Evolutionary conservation across 92 coral and sea anemone genomes (phyloP), one percentile per base, ranked within the genome.

Genomic region (Paramuricea clavata): DNA sequence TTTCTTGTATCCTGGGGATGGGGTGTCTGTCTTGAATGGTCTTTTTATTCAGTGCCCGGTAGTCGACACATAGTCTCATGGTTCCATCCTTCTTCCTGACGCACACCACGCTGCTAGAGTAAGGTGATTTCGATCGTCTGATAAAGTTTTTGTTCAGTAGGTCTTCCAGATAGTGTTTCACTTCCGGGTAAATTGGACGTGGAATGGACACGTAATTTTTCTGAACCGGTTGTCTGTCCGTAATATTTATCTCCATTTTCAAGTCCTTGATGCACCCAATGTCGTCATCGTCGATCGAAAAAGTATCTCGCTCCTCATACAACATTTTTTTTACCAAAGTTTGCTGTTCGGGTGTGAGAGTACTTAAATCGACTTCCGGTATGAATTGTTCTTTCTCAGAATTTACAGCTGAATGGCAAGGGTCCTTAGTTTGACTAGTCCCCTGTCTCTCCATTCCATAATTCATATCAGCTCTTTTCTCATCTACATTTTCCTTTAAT

Each of bases 1-100:
- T 92, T 47, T 87, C 92, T 71, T 89, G 93, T 12, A 92, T 72
- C 52, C 91, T 69, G 27, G 95, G 93, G 23, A 88, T 68, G 93
- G n/a, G 95, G 49, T 87, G 92, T 21, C 95, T 85, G 71, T 93
- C 92, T 68, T 71, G 92, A 21, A 78, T 36, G 5, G 87, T 90
- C 57, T 89, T 85, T 31, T 81, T 70, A 75, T 93, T 93, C 34
- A 93, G 78, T 49, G 69, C 86, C 12, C 89, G 35, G 76, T 81
- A 92, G 91, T 89, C 83, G 3, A 89, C 78, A 56, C 93, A 92
- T 30, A 92, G 75, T 11, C 90, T 85, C 34, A 92, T 52, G 16
- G 73, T 82, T 33, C 95, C 95, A 50, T 90, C 92, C 36, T 85
- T 81, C n/a, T 59, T 87, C 22, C 90, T 65, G 12, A 90, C 88